Evolutionary conservation across 2,797 vertebrate genomes (phyloP).

Genomic region (Mycteria americana): DNA sequence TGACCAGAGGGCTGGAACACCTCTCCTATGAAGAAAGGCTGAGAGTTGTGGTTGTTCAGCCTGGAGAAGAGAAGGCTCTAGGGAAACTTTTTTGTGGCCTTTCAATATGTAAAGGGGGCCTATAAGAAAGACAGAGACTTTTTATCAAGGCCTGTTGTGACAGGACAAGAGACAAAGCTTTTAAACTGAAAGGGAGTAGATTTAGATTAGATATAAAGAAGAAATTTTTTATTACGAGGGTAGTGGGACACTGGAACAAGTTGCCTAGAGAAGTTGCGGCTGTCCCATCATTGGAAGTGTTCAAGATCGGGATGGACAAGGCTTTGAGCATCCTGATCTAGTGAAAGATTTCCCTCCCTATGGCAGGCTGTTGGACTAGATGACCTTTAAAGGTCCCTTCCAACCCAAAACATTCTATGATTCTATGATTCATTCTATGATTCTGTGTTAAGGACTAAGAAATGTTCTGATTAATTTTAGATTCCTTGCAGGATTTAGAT

Average conservation of each 20-base stretch:
- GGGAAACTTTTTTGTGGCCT: background rate
- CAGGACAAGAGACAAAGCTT: background rate
- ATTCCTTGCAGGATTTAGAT: background rate
- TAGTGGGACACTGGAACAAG: background rate
- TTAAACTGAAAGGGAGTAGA: background rate
- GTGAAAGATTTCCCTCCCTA: background rate
- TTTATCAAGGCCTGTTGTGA: background rate
- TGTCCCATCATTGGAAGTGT: accelerated
- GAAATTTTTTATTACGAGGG: accelerated
- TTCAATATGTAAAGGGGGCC: background rate
- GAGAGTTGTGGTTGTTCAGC: accelerated
- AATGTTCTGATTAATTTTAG: background rate
- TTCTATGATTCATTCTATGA: background rate
- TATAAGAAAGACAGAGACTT: background rate
- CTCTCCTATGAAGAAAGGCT: background rate
- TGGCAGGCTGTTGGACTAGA: background rate
- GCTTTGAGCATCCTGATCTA: background rate
- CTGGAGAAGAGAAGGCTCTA: background rate
- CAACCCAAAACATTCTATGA: background rate
- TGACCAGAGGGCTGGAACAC: background rate
- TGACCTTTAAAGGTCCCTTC: background rate
- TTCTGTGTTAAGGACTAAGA: background rate
- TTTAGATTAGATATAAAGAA: background rate
- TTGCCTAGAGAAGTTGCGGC: background rate
- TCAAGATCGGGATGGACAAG: background rate